phyloP scores from a whole-genome alignment of 2,888 invertebrate species.

The Acanthopleura granulata region DNA sequence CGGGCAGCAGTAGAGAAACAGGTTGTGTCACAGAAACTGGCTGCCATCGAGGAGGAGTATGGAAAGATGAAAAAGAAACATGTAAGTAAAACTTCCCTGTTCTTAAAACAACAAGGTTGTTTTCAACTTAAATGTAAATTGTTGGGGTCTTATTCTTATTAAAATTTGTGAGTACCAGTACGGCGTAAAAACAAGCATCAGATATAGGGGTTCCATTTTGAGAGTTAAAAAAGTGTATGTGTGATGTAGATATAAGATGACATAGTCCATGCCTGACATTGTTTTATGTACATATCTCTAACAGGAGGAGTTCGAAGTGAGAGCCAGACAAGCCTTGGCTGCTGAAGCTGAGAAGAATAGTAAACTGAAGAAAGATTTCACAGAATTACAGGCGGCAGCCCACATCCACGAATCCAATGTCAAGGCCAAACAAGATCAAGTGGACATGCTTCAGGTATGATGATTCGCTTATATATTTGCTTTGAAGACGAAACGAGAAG shows the following conservation, averaged over 20 bases:
- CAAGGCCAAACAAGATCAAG: slow-evolving; percentile 49
- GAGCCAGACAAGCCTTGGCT: slow-evolving; percentile 33
- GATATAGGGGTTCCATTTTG: too few species aligned
- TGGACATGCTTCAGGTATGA: slow-evolving; percentile 53
- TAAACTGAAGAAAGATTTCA: slow-evolving; percentile 38
- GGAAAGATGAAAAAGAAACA: slow-evolving; percentile 49
- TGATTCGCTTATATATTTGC: not conserved
- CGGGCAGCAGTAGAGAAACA: slow-evolving; percentile 50
- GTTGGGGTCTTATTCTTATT: too few species aligned
- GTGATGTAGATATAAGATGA: too few species aligned
- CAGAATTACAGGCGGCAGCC: slow-evolving; percentile 43
- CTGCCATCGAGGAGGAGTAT: slow-evolving; percentile 45
- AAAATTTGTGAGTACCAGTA: too few species aligned
- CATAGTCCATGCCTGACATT: too few species aligned
- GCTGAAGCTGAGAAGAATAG: slow-evolving; percentile 44
- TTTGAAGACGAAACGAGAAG: not conserved
- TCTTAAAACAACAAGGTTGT: too few species aligned
- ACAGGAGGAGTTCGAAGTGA: too few species aligned
- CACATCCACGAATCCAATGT: slow-evolving; percentile 40
- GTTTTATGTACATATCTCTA: too few species aligned
- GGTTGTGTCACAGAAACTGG: slow-evolving; percentile 53
- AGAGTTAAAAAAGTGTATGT: too few species aligned
- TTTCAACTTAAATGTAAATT: not conserved
- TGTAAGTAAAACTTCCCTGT: slow-evolving; percentile 34
- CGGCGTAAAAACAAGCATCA: too few species aligned